These are phyloP conservation scores for Balaenoptera acutorostrata DNA, from an alignment of 2,113 vertebrate genomes.

Conservation along the genomic window DNA sequence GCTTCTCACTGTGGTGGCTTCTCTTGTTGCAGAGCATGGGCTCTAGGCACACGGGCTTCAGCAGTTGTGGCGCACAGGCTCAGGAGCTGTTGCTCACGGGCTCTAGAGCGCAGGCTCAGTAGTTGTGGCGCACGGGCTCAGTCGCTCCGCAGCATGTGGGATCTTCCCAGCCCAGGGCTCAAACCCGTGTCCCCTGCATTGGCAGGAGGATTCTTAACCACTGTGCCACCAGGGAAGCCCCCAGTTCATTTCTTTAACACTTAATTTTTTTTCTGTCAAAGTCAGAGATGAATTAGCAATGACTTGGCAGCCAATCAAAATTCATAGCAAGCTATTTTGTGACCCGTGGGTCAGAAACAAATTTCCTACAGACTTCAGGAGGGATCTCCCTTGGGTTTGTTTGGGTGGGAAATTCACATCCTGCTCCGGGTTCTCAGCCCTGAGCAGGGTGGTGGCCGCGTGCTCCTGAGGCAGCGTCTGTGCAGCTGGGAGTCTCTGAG, in stretches of 20 bases:
- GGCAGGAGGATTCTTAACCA: too few relatives aligned
- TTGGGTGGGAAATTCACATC: conserved; percentile 31
- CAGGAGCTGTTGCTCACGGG: too few relatives aligned
- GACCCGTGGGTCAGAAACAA: conserved; percentile 49
- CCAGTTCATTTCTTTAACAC: background rate
- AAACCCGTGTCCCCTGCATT: too few relatives aligned
- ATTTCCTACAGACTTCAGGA: conserved; percentile 45
- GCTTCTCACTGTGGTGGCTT: too few relatives aligned
- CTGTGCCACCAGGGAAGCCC: too few relatives aligned
- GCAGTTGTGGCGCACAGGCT: too few relatives aligned
- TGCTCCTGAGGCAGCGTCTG: background rate
- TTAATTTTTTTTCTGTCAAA: conserved; percentile 36
- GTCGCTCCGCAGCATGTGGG: too few relatives aligned
- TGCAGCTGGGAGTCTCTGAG: background rate
- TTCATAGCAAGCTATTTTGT: conserved; percentile 50
- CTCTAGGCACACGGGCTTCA: too few relatives aligned
- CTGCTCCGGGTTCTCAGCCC: background rate
- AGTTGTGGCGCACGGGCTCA: too few relatives aligned
- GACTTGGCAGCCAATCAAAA: conserved; percentile 59
- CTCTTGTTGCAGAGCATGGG: too few relatives aligned
- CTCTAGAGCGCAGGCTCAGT: too few relatives aligned
- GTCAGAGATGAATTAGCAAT: conserved; percentile 49
- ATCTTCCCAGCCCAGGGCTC: too few relatives aligned
- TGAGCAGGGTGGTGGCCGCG: background rate
- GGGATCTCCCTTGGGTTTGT: conserved; percentile 8